phyloP scores from a whole-genome alignment of 2,797 vertebrate species.

The Epinephelus awoara region DNA sequence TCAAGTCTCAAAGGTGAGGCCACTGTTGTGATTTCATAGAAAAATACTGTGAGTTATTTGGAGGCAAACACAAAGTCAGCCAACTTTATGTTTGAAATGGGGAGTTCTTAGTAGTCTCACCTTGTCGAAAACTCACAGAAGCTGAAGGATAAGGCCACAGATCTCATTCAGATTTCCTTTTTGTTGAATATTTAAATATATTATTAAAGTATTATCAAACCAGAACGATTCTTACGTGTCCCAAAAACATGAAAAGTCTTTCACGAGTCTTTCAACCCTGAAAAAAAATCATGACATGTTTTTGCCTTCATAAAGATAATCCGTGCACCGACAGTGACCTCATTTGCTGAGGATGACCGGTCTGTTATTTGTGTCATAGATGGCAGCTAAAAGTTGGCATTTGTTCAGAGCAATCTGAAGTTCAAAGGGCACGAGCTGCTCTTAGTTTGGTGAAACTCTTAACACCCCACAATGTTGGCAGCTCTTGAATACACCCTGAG shows the following conservation, averaged over 20 bases:
- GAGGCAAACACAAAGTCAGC: background rate
- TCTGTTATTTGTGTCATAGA: background rate
- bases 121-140: too few species aligned
- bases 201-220: too few species aligned
- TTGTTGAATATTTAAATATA: too few species aligned
- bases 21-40: background rate
- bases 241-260: background rate
- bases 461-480: background rate
- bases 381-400: background rate
- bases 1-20: slow-evolving; percentile 96
- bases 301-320: background rate
- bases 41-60: too few species aligned
- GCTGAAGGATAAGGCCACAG: too few species aligned
- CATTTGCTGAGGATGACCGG: background rate
- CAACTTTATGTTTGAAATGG: background rate
- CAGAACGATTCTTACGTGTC: background rate
- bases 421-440: slow-evolving; percentile 1
- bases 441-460: background rate
- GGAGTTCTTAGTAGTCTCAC: too few species aligned
- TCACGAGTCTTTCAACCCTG: background rate
- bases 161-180: too few species aligned
- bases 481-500: background rate
- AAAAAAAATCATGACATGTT: background rate
- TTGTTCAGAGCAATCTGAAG: slow-evolving; percentile 5
- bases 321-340: background rate